Conservation (phyloP, 2,888 invertebrate genomes). For the Brenthis daphne region DNA sequence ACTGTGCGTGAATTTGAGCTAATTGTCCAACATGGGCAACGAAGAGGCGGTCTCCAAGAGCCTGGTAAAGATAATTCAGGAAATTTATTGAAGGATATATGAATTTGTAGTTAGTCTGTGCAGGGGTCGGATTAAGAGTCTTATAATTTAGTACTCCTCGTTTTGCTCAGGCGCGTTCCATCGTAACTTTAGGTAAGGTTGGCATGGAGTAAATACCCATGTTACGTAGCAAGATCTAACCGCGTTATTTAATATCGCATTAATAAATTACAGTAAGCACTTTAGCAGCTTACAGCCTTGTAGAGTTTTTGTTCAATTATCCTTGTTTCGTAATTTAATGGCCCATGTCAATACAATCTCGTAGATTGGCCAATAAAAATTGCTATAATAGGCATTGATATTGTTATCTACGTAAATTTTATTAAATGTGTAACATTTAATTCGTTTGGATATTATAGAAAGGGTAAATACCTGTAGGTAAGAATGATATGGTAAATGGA, state of each 20-base stretch:
- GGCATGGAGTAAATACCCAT: no score
- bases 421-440: no score
- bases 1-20: conserved; percentile 82
- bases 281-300: conserved; percentile 1
- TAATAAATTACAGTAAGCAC: neutral
- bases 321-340: conserved; percentile 20
- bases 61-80: conserved; percentile 51
- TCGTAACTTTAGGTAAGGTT: no score
- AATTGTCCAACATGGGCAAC: conserved; percentile 81
- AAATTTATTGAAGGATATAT: no score
- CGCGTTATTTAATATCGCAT: neutral
- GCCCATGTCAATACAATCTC: neutral
- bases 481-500: no score
- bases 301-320: conserved; percentile 12
- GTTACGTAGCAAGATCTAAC: no score
- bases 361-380: conserved; percentile 30
- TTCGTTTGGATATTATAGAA: no score
- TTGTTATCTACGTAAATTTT: no score
- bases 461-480: no score
- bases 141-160: no score
- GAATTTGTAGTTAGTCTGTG: neutral
- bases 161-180: no score
- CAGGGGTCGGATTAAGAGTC: neutral
- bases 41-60: conserved; percentile 86
- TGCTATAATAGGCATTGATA: conserved; percentile 2